Base-by-base conservation (phyloP, 2,797 vertebrate genomes). In the Picus viridis region DNA sequence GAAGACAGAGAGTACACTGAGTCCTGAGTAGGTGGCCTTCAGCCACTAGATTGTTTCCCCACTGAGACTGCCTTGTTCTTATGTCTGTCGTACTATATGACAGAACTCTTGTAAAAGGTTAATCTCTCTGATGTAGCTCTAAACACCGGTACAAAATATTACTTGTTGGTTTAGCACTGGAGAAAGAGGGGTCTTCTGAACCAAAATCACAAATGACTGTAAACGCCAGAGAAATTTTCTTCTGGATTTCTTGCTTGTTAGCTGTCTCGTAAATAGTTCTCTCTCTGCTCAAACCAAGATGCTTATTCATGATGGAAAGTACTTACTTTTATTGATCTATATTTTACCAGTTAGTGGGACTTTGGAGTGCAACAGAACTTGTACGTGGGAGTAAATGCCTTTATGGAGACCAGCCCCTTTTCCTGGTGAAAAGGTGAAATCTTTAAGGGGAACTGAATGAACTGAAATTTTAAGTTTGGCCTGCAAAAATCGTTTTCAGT, bases 131-230 rank as follows among this genome's bases (percentile, higher is more conserved):
- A 57, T 0, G 1, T 12, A 34, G 8, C 30, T 80, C 6, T 62
- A 45, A 6, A 14, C 64, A 34, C 74, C 27, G 61, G 4, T 15
- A 22, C 15, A 34, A 88, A 72, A 32, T 27, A 22, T 6, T 58
- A 22, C 22, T 77, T 43, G 4, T 34, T 84, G 56, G 4, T 34
- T 82, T 43, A 72, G 10, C 30, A 15, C 2, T 20, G 23, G 14
- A 27, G 56, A 53, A 88, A 49, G 16, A 43, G 14, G 86, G 5
- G 3, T 9, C 9, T 59, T 58, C 36, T 61, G 15, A 73, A 45
- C 39, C 22, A 79, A 73, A 88, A 12, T 7, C 7, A 17, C 0
- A 1, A 29, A 64, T 58, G 1, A 58, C 14, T 1, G 1, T 30
- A 39, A 58, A 43, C 18, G 11, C 16, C 18, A 39, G 36, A 82